Evolutionary conservation across 1,140 invertebrate genomes (phyloP).

Genomic region (Calycopis cecrops): DNA sequence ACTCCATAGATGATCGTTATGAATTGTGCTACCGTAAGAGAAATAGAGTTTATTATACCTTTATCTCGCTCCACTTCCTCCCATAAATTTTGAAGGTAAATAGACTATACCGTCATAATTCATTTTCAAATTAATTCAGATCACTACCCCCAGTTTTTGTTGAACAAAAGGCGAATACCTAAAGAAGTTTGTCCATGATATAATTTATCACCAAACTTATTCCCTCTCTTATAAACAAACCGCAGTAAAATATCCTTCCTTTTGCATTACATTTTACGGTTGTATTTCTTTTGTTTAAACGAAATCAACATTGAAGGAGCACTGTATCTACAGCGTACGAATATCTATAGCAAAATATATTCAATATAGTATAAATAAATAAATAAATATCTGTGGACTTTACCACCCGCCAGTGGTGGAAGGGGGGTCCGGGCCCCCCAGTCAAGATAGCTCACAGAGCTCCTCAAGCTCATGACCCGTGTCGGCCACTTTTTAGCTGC

Average conservation of each 20-base stretch:
- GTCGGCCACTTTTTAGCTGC: too few species aligned
- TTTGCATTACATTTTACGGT: not conserved
- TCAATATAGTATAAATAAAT: too few species aligned
- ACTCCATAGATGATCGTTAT: too few species aligned
- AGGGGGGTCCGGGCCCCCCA: too few species aligned
- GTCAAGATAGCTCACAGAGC: too few species aligned
- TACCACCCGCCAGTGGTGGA: too few species aligned
- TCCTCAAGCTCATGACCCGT: too few species aligned
- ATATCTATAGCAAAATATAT: slow-evolving; percentile 2
- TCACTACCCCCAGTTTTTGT: slow-evolving; percentile 6
- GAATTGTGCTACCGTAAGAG: too few species aligned
- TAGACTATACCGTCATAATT: not conserved
- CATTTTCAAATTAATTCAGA: slow-evolving; percentile 5
- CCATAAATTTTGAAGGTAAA: not conserved
- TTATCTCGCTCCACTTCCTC: not conserved
- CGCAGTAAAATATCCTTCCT: not conserved
- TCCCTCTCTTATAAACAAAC: slow-evolving; percentile 2
- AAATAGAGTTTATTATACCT: too few species aligned
- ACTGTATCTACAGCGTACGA: not conserved
- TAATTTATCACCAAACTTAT: slow-evolving; percentile 5
- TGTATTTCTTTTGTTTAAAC: slow-evolving; percentile 1
- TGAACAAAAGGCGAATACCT: slow-evolving; percentile 5
- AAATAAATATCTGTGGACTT: too few species aligned
- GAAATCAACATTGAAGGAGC: not conserved
- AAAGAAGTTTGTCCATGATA: slow-evolving; percentile 6